Evolutionary conservation across 2,797 vertebrate genomes (phyloP).

Genomic region (Aldrovandia affinis): DNA sequence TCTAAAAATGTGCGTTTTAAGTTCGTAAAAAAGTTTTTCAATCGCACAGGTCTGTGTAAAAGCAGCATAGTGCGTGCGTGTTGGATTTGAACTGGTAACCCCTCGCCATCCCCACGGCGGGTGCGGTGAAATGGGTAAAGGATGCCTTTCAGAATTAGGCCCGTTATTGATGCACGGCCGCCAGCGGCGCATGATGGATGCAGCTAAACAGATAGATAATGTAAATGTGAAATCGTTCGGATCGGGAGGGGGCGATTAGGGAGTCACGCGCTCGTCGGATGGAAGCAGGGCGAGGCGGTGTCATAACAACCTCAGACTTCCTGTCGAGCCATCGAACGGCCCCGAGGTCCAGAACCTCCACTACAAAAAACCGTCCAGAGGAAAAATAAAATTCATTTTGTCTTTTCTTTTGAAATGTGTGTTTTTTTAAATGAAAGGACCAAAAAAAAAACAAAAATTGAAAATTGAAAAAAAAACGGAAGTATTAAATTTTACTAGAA

Average conservation of each 20-base stretch:
- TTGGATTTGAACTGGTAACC: background rate
- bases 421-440: too few relatives aligned
- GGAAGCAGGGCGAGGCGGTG: background rate
- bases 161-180: background rate
- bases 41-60: background rate
- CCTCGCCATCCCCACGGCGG: too few relatives aligned
- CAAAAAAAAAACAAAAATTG: too few relatives aligned
- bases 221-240: background rate
- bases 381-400: too few relatives aligned
- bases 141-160: background rate
- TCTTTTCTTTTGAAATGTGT: too few relatives aligned
- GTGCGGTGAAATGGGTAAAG: too few relatives aligned
- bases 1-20: background rate
- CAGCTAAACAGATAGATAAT: slow-evolving; percentile 3
- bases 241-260: background rate
- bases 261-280: background rate
- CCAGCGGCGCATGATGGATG: background rate
- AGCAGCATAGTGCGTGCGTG: background rate
- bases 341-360: too few relatives aligned
- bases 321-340: too few relatives aligned
- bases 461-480: too few relatives aligned
- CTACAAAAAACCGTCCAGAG: too few relatives aligned
- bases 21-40: background rate
- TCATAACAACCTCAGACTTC: too few relatives aligned
- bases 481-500: too few relatives aligned